Conservation (phyloP, 2,797 vertebrate species). For the Paedocypris micromegethes region DNA sequence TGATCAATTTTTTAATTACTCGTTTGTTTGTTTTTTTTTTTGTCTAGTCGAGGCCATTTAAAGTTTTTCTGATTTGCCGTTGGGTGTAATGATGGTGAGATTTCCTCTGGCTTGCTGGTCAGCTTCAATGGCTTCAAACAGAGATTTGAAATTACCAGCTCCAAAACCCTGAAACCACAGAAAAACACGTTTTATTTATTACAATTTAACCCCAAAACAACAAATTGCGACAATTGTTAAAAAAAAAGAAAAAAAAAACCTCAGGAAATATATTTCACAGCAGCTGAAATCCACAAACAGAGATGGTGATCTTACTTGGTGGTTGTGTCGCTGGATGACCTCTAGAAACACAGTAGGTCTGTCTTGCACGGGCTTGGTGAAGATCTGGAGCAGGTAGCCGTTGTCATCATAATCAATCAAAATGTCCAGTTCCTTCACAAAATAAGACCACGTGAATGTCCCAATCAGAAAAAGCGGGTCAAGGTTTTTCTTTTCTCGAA, state of each 20-base stretch:
- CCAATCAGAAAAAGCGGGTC: background rate
- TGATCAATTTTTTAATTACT: background rate
- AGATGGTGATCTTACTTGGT: slow-evolving; percentile 72
- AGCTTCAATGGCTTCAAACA: slow-evolving; percentile 91
- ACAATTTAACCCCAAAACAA: no score
- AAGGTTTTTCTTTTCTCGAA: background rate
- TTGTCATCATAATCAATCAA: slow-evolving; percentile 92
- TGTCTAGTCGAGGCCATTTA: slow-evolving; percentile 47
- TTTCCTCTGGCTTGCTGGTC: slow-evolving; percentile 89
- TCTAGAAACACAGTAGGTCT: slow-evolving; percentile 94
- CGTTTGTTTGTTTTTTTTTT: background rate
- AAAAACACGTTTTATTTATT: background rate
- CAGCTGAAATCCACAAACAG: no score
- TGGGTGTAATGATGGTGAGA: slow-evolving; percentile 76
- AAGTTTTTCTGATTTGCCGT: slow-evolving; percentile 63
- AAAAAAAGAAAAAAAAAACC: no score
- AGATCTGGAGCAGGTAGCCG: slow-evolving; percentile 96
- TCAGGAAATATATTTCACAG: no score
- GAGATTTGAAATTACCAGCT: slow-evolving; percentile 92
- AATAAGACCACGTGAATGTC: background rate
- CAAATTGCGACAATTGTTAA: no score
- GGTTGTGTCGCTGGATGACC: slow-evolving; percentile 92
- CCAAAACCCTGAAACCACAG: slow-evolving; percentile 80
- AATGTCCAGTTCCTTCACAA: slow-evolving; percentile 82
- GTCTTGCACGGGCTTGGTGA: slow-evolving; percentile 95